These are phyloP conservation scores for Salvator merianae DNA, from an alignment of 2,113 vertebrate species.

Conservation along the genomic window DNA sequence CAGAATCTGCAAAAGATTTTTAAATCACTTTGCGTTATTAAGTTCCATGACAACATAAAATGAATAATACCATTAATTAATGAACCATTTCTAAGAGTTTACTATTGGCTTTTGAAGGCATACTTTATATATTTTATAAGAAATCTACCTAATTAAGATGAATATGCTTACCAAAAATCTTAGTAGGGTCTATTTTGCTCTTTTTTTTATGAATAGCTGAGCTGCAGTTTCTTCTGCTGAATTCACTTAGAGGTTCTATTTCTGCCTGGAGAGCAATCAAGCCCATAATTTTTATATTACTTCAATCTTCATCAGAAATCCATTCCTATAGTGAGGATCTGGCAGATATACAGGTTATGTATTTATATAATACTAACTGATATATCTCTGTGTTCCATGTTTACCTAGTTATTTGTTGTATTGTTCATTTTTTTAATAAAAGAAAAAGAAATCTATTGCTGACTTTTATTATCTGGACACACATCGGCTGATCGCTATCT, in stretches of 20 bases:
- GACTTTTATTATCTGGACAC: constrained; percentile 60
- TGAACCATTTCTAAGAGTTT: constrained; percentile 50
- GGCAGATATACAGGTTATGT: no score
- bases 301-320: constrained; percentile 64
- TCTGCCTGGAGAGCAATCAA: constrained; percentile 48
- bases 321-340: no score
- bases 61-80: constrained; percentile 33
- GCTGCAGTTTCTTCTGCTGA: constrained; percentile 54
- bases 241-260: constrained; percentile 60
- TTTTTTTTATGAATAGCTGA: constrained; percentile 64
- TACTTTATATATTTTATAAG: constrained; percentile 42
- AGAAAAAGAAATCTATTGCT: constrained; percentile 64
- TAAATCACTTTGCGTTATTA: constrained; percentile 14
- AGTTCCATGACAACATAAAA: constrained; percentile 43
- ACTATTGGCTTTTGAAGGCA: constrained; percentile 30
- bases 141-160: constrained; percentile 52
- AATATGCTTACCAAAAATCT: constrained; percentile 52
- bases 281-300: constrained; percentile 59
- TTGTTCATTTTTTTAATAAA: no score
- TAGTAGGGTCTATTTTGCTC: constrained; percentile 52
- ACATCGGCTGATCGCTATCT: constrained; percentile 71
- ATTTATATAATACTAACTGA: no score
- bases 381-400: no score
- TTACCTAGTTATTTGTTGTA: no score
- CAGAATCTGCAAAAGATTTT: neutral